These are phyloP conservation scores for Metellina segmentata DNA, from an alignment of 2,888 invertebrate genomes.

Conservation along the genomic window DNA sequence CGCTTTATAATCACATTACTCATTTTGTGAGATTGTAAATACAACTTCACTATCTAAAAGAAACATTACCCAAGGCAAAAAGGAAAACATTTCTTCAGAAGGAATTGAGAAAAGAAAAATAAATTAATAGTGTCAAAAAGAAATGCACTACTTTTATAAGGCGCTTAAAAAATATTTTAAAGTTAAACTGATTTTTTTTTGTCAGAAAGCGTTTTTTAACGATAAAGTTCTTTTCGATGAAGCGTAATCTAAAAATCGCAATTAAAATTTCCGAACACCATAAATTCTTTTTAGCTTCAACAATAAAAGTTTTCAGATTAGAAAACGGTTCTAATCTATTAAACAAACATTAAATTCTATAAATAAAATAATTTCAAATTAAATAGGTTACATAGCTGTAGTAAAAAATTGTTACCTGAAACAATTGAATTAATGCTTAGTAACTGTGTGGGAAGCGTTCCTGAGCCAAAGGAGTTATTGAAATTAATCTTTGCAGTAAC, in stretches of 20 bases:
- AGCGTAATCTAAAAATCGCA: not conserved
- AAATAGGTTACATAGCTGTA: not conserved
- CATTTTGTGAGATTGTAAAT: not conserved
- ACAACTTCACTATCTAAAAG: not conserved
- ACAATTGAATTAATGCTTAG: not conserved
- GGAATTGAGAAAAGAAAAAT: not conserved
- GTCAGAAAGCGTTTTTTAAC: not conserved
- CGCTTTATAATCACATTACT: not conserved
- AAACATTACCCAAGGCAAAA: not conserved
- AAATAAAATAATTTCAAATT: not conserved
- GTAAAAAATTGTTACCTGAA: not conserved
- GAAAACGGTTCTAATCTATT: not conserved
- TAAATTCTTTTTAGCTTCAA: not conserved
- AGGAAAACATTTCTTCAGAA: not conserved
- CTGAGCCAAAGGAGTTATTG: not conserved
- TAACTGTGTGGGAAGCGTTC: not conserved
- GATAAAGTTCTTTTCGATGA: not conserved
- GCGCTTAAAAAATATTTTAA: not conserved
- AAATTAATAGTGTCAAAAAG: constrained; percentile 1
- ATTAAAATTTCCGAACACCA: not conserved
- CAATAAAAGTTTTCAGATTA: not conserved
- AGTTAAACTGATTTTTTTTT: not conserved
- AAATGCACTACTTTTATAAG: not conserved
- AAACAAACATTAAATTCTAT: not conserved
- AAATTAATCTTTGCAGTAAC: not conserved